A percentile compares a stretch with the other conserved stretches of the same genome.
phyloP scores from a whole-genome alignment of 2,113 vertebrate genomes.

The Pachypanchax playfairii region DNA sequence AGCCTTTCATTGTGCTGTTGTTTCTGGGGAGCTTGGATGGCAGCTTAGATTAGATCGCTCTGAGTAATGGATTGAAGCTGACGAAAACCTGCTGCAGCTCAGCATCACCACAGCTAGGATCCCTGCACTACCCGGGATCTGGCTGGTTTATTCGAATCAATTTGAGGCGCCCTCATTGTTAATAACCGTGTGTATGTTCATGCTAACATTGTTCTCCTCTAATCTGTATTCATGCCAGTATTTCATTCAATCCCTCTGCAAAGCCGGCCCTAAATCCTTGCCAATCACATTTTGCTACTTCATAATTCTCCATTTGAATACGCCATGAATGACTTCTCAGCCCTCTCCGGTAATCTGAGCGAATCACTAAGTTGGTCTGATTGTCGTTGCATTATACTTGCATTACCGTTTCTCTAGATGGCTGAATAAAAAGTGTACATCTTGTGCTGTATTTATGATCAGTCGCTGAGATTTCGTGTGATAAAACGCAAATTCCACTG shows the following conservation, averaged over 20 bases:
- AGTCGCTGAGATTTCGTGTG: conserved; percentile 37
- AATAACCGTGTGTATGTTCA: conserved; percentile 76
- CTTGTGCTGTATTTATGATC: conserved; percentile 42
- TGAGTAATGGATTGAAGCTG: conserved; percentile 73
- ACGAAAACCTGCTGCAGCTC: conserved; percentile 62
- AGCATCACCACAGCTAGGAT: conserved; percentile 49
- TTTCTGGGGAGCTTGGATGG: conserved; percentile 66
- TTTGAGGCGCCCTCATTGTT: conserved; percentile 74
- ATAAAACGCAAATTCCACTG: conserved; percentile 16
- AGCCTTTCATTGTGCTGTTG: conserved; percentile 73
- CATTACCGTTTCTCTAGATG: conserved; percentile 28
- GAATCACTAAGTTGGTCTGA: conserved; percentile 24
- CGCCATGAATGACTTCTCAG: conserved; percentile 55
- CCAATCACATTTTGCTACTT: conserved; percentile 77
- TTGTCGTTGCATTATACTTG: conserved; percentile 22
- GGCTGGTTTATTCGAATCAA: conserved; percentile 70
- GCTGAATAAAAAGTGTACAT: conserved; percentile 6
- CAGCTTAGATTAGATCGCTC: conserved; percentile 71
- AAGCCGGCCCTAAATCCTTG: conserved; percentile 74
- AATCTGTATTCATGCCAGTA: conserved; percentile 77
- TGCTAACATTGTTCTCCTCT: conserved; percentile 76
- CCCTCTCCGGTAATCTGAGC: conserved; percentile 44
- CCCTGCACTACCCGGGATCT: conserved; percentile 49
- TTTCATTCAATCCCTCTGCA: conserved; percentile 74
- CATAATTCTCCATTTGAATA: conserved; percentile 73